Base-by-base conservation (phyloP, 2,113 vertebrate species). In the Illadopsis cleaveri region DNA sequence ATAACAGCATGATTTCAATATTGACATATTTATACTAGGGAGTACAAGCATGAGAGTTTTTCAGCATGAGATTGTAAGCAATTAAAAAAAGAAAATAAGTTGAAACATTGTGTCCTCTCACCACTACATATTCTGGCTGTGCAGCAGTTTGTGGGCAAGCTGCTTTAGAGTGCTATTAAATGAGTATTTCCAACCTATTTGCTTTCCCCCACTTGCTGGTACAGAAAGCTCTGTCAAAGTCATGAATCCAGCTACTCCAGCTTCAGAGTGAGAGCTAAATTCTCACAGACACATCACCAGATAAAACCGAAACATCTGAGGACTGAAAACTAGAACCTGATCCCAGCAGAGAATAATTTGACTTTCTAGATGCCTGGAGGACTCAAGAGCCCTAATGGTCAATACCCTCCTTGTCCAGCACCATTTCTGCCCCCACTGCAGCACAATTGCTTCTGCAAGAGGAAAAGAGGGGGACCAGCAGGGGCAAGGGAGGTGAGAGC, bases 1-100 rank as follows among this genome's bases (percentile, higher is more conserved):
- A 77, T 22, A 94, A 37, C 56, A 89, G 64, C 28, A 71, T 86
- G 64, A 84, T 84, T 90, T 95, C 57, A 90, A 56, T 81, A 94
- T 84, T 89, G 92, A 64, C n/a, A 19, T 81, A 70, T 90, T 96
- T 92, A 82, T 86, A 48, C 44, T 11, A 64, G 25, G 75, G 56
- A 78, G 37, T 48, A 79, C 35, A 91, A 81, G 31, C 4, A 1
- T 48, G 21, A 64, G 27, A 47, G 27, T 51, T 86, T 89, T 93
- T 38, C 90, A 90, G 51, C 37, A 73, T 54, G 35, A 89, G n/a
- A 42, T 86, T 82, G 40, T 42, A 92, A 90, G 71, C 62, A 37
- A 83, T 83, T 44, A 20, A 68, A 58, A 72, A 77, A 65, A 58
- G 56, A 65, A 66, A n/a, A 69, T 20, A 70, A 31, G 5, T 45